Evolutionary conservation across 2,797 vertebrate genomes (phyloP).

Genomic region (Catamblyrhynchus diadema): DNA sequence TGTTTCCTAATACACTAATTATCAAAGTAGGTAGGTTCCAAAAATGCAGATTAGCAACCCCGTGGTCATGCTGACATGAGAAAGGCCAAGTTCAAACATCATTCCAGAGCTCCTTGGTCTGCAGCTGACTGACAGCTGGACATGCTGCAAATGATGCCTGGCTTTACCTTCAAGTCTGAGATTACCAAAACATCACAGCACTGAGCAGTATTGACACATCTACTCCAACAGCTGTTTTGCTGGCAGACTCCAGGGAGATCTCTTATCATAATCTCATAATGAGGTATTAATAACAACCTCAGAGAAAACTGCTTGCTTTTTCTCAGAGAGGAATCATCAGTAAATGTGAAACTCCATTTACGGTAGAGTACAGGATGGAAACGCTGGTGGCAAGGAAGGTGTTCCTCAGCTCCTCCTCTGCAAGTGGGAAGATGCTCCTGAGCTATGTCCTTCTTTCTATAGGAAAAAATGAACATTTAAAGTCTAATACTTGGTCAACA

Average conservation of each 20-base stretch:
- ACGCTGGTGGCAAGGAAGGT: not conserved
- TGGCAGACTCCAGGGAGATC: not conserved
- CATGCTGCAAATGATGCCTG: not conserved
- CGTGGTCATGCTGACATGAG: not conserved
- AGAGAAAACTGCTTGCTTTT: not conserved
- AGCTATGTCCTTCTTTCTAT: not conserved
- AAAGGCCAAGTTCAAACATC: not conserved
- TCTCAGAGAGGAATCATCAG: not conserved
- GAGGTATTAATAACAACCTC: slow-evolving; percentile 8
- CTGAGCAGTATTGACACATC: not conserved
- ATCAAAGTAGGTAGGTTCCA: not conserved
- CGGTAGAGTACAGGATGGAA: not conserved
- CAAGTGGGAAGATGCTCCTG: not conserved
- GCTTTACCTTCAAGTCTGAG: not conserved
- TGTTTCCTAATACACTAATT: not conserved
- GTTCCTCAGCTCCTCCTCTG: not conserved
- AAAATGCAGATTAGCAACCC: not conserved
- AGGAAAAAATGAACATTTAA: not conserved
- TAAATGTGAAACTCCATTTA: not conserved
- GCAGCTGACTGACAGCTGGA: not conserved
- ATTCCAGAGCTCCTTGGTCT: not conserved
- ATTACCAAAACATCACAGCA: not conserved
- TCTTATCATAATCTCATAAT: slow-evolving; percentile 22
- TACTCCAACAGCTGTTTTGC: not conserved
- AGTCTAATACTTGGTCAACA: not conserved